Conservation (phyloP, 2,888 invertebrate species). For the Drosophila atroscutellata region DNA sequence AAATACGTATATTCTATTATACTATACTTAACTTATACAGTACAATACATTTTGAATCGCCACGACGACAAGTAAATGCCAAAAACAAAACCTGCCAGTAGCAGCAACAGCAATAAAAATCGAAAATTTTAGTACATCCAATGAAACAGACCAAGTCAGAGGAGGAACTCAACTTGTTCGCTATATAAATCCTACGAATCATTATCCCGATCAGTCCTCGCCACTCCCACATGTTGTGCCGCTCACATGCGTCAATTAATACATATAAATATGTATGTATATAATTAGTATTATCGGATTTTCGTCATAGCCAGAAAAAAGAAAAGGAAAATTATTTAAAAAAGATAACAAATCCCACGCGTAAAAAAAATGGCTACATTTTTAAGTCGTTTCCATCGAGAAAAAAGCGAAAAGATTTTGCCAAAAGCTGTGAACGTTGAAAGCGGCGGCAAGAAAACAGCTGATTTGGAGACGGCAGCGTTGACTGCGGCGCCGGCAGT, state of each 20-base stretch:
- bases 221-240: constrained; percentile 4
- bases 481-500: constrained; percentile 23
- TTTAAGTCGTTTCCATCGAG: constrained; percentile 83
- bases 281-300: constrained; percentile 41
- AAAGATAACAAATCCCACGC: constrained; percentile 46
- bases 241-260: constrained; percentile 8
- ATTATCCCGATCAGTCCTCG: constrained; percentile 3
- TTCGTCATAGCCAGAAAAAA: constrained; percentile 30
- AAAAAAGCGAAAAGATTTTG: constrained; percentile 82
- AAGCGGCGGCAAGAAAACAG: constrained; percentile 57
- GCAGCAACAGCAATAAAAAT: constrained; percentile 37
- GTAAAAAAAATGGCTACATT: constrained; percentile 77
- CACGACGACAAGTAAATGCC: constrained; percentile 47
- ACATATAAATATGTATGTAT: constrained; percentile 10
- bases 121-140: constrained; percentile 48
- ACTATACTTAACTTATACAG: constrained; percentile 57
- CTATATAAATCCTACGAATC: constrained; percentile 5
- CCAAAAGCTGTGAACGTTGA: constrained; percentile 58
- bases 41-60: constrained; percentile 43
- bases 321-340: constrained; percentile 3
- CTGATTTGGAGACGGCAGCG: constrained; percentile 52
- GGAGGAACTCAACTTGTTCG: constrained; percentile 17
- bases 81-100: constrained; percentile 37
- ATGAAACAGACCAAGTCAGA: constrained; percentile 60
- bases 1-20: constrained; percentile 41